Evolutionary conservation across 2,888 invertebrate genomes (phyloP).

Genomic region (Pogonocherus hispidulus): DNA sequence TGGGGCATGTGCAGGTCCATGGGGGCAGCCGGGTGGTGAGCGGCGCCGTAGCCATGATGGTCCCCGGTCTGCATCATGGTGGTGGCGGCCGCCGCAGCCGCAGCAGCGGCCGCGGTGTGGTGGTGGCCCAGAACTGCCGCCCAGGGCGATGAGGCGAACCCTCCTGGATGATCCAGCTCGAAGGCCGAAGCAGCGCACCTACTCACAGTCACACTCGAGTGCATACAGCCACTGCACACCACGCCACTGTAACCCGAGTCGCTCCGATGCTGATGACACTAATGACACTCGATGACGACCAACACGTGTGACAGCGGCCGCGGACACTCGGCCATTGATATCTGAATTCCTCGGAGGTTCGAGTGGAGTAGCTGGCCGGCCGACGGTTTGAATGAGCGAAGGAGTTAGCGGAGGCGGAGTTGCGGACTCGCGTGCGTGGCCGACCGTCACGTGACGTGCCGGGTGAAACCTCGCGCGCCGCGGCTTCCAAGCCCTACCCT

Average conservation of each 20-base stretch:
- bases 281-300: slow-evolving; percentile 29
- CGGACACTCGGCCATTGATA: slow-evolving; percentile 78
- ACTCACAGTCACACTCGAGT: slow-evolving; percentile 64
- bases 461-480: slow-evolving; percentile 53
- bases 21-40: slow-evolving; percentile 73
- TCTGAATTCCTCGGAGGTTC: slow-evolving; percentile 47
- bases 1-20: slow-evolving; percentile 95
- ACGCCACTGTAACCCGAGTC: slow-evolving; percentile 43
- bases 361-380: slow-evolving; percentile 67
- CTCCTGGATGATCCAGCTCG: slow-evolving; percentile 83
- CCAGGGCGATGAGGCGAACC: slow-evolving; percentile 82
- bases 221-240: slow-evolving; percentile 60
- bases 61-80: slow-evolving; percentile 68
- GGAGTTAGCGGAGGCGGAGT: slow-evolving; percentile 69
- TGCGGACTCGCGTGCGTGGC: slow-evolving; percentile 71
- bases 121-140: slow-evolving; percentile 80
- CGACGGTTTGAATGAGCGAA: slow-evolving; percentile 69
- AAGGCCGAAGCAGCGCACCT: slow-evolving; percentile 54
- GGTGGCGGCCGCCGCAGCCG: slow-evolving; percentile 67
- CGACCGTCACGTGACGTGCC: slow-evolving; percentile 68
- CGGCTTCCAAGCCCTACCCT: slow-evolving; percentile 50
- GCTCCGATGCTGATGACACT: slow-evolving; percentile 23
- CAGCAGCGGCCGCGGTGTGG: slow-evolving; percentile 68
- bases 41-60: slow-evolving; percentile 72
- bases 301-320: slow-evolving; percentile 74